Evolutionary conservation across 2,888 invertebrate species (phyloP).

Genomic region (Pheosia tremula): DNA sequence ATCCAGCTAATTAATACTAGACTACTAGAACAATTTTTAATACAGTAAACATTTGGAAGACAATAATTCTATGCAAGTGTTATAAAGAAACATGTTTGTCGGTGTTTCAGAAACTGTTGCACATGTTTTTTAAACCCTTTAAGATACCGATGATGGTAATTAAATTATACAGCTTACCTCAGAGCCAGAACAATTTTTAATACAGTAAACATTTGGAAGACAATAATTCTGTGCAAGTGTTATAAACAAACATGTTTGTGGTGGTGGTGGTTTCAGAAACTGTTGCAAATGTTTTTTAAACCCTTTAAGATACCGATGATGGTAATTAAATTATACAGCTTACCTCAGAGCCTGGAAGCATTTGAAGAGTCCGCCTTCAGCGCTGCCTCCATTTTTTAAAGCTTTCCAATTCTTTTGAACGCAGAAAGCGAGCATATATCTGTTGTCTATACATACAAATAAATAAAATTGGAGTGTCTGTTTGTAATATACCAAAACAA

Average conservation of each 20-base stretch:
- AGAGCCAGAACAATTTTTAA: slow-evolving; percentile 44
- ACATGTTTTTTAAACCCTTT: no score
- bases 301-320: neutral
- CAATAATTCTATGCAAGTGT: no score
- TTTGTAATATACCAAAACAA: no score
- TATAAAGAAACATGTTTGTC: no score
- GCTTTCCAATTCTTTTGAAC: slow-evolving; percentile 79
- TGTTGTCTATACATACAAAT: slow-evolving; percentile 52
- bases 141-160: neutral
- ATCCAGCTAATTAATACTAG: no score
- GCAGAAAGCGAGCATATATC: slow-evolving; percentile 69
- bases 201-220: no score
- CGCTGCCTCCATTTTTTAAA: slow-evolving; percentile 72
- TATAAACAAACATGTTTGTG: neutral
- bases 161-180: slow-evolving; percentile 49
- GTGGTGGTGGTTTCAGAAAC: neutral
- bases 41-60: no score
- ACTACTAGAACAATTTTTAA: no score
- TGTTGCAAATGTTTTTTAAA: no score
- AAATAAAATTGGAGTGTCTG: no score
- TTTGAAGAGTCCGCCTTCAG: slow-evolving; percentile 77
- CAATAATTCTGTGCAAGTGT: no score
- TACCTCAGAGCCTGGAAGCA: slow-evolving; percentile 77
- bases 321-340: slow-evolving; percentile 1
- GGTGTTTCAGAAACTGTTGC: no score